Conservation (phyloP, 2,888 invertebrate genomes). For the Stenolophus ochropezus region DNA sequence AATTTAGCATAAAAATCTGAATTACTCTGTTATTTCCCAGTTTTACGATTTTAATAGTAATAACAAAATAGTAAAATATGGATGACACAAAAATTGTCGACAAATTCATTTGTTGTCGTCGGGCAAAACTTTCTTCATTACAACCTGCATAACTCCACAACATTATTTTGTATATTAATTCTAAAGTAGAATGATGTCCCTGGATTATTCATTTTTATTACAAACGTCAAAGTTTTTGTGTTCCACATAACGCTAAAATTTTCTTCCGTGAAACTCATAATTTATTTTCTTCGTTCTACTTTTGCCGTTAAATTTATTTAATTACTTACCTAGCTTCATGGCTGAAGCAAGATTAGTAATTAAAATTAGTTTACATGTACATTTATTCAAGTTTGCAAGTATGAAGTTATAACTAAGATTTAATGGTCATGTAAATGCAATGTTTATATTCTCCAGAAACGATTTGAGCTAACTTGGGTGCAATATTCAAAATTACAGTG, state of each 20-base stretch:
- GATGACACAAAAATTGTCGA: neutral
- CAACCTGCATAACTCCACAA: neutral
- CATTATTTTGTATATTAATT: neutral
- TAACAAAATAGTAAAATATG: neutral
- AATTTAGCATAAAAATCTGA: too few relatives aligned
- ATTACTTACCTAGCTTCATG: neutral
- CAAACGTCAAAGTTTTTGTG: neutral
- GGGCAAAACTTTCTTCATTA: neutral
- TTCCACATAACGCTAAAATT: neutral
- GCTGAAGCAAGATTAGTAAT: neutral
- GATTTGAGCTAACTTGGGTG: too few relatives aligned
- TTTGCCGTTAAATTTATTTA: neutral
- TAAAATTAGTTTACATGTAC: neutral
- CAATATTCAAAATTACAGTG: too few relatives aligned
- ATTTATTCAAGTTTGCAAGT: neutral
- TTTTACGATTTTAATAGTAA: too few relatives aligned
- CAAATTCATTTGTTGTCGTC: neutral
- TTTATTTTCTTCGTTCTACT: neutral
- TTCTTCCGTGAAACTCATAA: neutral
- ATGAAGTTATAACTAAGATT: neutral
- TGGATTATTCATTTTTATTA: neutral
- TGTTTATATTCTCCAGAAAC: neutral
- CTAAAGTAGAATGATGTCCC: neutral
- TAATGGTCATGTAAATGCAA: neutral
- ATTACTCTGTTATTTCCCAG: too few relatives aligned